Evolutionary conservation across 2,888 invertebrate species (phyloP), one percentile per base, ranked within the genome.

Genomic region (Neoascia interrupta): DNA sequence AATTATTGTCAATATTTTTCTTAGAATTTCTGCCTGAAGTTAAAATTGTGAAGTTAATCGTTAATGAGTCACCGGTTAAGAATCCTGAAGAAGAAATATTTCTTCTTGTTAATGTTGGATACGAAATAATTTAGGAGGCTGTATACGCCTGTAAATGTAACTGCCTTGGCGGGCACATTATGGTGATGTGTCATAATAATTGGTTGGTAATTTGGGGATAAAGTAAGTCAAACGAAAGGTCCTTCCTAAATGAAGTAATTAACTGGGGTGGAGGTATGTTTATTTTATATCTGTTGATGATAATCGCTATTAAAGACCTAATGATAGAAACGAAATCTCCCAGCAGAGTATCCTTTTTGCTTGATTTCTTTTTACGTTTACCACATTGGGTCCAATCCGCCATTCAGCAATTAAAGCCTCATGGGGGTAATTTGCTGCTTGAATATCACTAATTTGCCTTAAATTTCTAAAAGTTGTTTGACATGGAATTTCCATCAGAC

Each of bases 1-100:
- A 16, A 58, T 58, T 36, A 36, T 58, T 58, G 64, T 70, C 70
- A 76, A 76, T 76, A 76, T 70, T 70, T 76, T 70, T 53, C 58
- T 37, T 34, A 64, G 47, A 64, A 28, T 26, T 26, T 15, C 26
- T 26, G 11, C 16, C 16, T n/a, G n/a, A 61, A 31, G 51, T 66
- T 51, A 36, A 56, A 34, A 34, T 8, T 10, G 37, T 18, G n/a
- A 51, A 41, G 34, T n/a, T n/a, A n/a, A n/a, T n/a, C n/a, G n/a
- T n/a, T n/a, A n/a, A n/a, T n/a, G n/a, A n/a, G n/a, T n/a, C n/a
- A n/a, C n/a, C n/a, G n/a, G n/a, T n/a, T n/a, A n/a, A n/a, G n/a
- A n/a, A n/a, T n/a, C n/a, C n/a, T n/a, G n/a, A n/a, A n/a, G n/a
- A n/a, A n/a, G n/a, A n/a, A n/a, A 18, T 19, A 11, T 41, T 19